These are phyloP conservation scores for Calameuta idolon DNA, from an alignment of 2,888 invertebrate species.

Conservation along the genomic window DNA sequence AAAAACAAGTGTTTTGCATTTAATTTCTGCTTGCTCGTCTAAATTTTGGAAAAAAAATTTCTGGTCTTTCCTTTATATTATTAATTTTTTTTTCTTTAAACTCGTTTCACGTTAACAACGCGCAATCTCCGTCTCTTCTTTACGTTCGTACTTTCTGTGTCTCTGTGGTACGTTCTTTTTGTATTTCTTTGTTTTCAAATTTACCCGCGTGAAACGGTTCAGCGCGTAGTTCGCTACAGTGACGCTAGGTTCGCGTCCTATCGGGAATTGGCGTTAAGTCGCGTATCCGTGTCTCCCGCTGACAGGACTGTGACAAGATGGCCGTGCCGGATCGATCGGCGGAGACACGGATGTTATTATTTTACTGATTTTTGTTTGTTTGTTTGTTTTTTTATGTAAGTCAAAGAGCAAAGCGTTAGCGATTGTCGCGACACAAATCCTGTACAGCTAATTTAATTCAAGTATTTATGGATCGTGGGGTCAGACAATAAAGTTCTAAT, in stretches of 20 bases:
- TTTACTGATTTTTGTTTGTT: neutral
- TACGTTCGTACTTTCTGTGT: neutral
- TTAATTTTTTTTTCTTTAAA: neutral
- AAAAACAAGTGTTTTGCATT: neutral
- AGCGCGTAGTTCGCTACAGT: neutral
- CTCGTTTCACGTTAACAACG: neutral
- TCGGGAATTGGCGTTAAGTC: neutral
- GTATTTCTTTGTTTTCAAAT: neutral
- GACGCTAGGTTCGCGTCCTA: neutral
- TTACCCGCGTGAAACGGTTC: neutral
- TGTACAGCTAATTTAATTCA: slow-evolving; percentile 8
- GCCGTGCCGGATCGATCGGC: neutral
- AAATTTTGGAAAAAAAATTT: neutral
- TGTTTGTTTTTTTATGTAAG: neutral
- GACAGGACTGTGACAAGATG: neutral
- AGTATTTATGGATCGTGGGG: slow-evolving; percentile 17
- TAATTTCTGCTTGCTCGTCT: neutral
- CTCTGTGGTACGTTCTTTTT: too few species aligned
- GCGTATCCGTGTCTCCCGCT: neutral
- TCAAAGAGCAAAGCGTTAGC: neutral
- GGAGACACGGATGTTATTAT: neutral
- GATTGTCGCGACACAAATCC: neutral
- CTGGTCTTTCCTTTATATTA: neutral
- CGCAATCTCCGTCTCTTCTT: neutral
- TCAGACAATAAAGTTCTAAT: slow-evolving; percentile 27